Evolutionary conservation across 2,888 invertebrate genomes (phyloP), one percentile per base, ranked within the genome.

Genomic region (Ferrisia virgata): DNA sequence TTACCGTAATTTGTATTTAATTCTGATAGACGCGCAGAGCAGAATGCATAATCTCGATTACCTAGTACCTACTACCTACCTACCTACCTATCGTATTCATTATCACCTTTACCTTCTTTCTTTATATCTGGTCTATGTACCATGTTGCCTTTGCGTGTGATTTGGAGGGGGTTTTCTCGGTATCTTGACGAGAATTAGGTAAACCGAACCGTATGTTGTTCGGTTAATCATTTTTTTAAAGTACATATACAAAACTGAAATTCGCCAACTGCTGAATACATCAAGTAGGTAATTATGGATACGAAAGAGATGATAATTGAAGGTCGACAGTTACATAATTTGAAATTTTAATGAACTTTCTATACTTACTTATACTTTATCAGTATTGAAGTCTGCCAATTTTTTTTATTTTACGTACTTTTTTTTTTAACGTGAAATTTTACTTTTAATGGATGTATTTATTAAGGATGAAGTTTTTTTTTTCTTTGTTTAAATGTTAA

Each of bases 1-100:
- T 76, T 76, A 76, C 36, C 33, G 72, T 76, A 76, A 76, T 76
- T n/a, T 76, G 36, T 15, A 9, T 64, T 76, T 36, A 76, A 76
- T 76, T 76, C 36, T 33, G 22, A 22, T 36, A 11, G n/a, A n/a
- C n/a, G n/a, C n/a, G n/a, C n/a, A n/a, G n/a, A n/a, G n/a, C 28
- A 28, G 72, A 33, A 76, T 76, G 36, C 72, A 76, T 76, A 76
- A 76, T 76, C 72, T 76, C 72, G 72, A 31, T n/a, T n/a, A n/a
- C n/a, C n/a, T n/a, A n/a, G n/a, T n/a, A n/a, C n/a, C n/a, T n/a
- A n/a, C n/a, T n/a, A n/a, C n/a, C n/a, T n/a, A n/a, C n/a, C n/a
- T n/a, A n/a, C n/a, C 39, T 53, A 53, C 15, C 28, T 76, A 76
- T 76, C 72, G 72, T 76, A 76, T 76, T 76, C 36, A 53, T 22